A percentile compares a stretch with the other conserved stretches of the same genome.
These are phyloP conservation scores for Carlito syrichta DNA, from an alignment of 2,113 vertebrate genomes.

Conservation along the genomic window DNA sequence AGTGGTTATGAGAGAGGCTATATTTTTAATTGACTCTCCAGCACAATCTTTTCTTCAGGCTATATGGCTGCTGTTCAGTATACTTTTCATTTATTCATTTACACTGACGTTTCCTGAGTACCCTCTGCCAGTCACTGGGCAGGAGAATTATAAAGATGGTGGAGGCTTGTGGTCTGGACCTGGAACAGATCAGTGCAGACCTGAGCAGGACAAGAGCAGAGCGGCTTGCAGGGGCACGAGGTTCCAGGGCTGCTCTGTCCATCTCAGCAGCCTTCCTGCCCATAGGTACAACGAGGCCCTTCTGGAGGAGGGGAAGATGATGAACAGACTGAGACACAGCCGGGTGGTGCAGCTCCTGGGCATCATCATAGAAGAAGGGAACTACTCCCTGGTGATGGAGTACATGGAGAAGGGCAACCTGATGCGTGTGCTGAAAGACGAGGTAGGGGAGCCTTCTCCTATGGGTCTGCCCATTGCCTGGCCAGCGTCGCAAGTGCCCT, in stretches of 20 bases:
- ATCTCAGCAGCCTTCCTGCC: neutral
- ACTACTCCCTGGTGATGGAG: slow-evolving; percentile 95
- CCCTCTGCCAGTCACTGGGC: neutral
- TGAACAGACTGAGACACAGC: slow-evolving; percentile 89
- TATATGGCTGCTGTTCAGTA: neutral
- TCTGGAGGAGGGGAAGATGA: slow-evolving; percentile 92
- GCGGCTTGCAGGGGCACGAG: too few species aligned
- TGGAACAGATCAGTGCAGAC: neutral
- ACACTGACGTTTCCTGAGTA: neutral
- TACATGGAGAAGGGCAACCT: slow-evolving; percentile 92
- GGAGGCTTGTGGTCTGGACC: neutral
- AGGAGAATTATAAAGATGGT: neutral
- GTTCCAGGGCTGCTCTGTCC: too few species aligned
- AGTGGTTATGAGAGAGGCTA: neutral
- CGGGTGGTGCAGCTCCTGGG: slow-evolving; percentile 93
- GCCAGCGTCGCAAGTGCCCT: too few species aligned
- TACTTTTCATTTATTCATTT: too few species aligned
- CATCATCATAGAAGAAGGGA: slow-evolving; percentile 91
- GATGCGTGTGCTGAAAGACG: slow-evolving; percentile 87
- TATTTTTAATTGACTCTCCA: neutral
- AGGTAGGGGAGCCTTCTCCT: slow-evolving; percentile 31
- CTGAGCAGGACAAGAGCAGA: neutral
- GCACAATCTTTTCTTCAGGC: neutral
- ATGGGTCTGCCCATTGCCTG: accelerated
- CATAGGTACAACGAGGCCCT: slow-evolving; percentile 87